Evolutionary conservation across 2,888 invertebrate genomes (phyloP).

Genomic region (Drosophila fulvimacula): DNA sequence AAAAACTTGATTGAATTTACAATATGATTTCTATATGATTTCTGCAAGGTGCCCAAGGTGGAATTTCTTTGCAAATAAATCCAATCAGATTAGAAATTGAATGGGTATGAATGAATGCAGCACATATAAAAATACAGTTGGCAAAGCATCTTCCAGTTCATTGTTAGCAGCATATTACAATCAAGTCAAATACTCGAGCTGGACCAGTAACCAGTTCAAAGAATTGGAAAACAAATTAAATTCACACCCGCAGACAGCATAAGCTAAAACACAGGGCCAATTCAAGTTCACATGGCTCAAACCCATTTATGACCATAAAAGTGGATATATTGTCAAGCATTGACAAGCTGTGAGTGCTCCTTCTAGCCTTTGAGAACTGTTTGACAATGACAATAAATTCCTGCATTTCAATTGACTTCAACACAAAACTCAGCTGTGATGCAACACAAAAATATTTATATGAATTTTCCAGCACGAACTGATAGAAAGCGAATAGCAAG

Average conservation of each 20-base stretch:
- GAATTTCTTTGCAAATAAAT: background rate
- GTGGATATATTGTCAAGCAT: too few relatives aligned
- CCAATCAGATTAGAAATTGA: background rate
- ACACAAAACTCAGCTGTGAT: background rate
- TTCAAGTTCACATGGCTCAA: background rate
- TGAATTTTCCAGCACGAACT: background rate
- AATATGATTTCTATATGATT: too few relatives aligned
- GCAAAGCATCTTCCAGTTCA: background rate
- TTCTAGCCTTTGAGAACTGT: background rate
- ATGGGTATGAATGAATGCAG: slow-evolving; percentile 3
- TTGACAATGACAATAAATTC: background rate
- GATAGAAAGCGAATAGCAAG: background rate
- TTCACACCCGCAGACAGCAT: too few relatives aligned
- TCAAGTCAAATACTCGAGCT: background rate
- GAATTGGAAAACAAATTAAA: background rate
- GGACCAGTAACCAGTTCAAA: too few relatives aligned
- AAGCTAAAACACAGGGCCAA: too few relatives aligned
- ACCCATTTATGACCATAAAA: too few relatives aligned
- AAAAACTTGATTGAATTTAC: background rate
- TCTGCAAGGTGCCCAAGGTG: background rate
- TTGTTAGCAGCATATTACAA: background rate
- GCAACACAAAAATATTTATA: background rate
- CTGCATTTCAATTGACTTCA: background rate
- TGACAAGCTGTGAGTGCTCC: background rate
- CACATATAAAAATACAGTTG: slow-evolving; percentile 1